Evolutionary conservation across 2,888 invertebrate species (phyloP).

Genomic region (Pheosia gnoma): DNA sequence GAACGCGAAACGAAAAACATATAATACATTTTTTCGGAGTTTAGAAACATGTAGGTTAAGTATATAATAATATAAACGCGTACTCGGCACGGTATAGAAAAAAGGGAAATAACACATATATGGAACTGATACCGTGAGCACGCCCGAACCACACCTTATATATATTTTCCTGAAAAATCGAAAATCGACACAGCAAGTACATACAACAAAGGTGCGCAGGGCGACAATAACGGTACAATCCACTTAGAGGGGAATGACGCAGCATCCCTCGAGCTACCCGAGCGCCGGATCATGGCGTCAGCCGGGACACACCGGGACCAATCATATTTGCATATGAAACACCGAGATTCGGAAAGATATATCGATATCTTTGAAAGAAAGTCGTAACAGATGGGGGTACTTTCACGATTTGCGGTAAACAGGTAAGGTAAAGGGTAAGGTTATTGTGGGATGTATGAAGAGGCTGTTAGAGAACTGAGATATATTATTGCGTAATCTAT

Average conservation of each 20-base stretch:
- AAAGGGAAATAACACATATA: no score
- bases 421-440: background rate
- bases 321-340: background rate
- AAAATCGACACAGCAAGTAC: background rate
- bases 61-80: no score
- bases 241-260: background rate
- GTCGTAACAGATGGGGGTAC: background rate
- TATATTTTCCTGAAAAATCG: background rate
- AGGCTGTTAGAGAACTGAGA: background rate
- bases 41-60: no score
- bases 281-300: background rate
- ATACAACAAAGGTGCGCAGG: background rate
- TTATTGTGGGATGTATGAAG: background rate
- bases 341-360: background rate
- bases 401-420: background rate
- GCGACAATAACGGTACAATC: background rate
- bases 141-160: background rate
- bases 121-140: no score
- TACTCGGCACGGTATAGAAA: no score
- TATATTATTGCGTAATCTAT: background rate
- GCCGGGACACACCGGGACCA: background rate
- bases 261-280: background rate
- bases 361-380: background rate
- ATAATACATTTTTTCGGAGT: background rate
- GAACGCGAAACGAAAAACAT: background rate